Conservation (phyloP, 2,113 vertebrate species). For the rabbit (Oryctolagus cuniculus) region DNA sequence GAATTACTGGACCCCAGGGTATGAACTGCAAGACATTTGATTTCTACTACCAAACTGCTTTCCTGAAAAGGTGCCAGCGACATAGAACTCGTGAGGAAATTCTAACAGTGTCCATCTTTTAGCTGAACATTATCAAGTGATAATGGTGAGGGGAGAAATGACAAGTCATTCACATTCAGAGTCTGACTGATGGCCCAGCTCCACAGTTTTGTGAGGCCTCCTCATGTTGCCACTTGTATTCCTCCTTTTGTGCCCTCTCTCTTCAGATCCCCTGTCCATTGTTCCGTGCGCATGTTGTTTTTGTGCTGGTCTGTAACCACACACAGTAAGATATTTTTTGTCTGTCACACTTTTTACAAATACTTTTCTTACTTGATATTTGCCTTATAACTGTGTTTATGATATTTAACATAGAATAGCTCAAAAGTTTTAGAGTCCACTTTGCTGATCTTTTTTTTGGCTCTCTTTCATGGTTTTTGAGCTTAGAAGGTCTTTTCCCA, state of each 20-base stretch:
- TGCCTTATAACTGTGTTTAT: constrained; percentile 50
- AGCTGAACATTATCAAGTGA: not conserved
- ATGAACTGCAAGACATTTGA: not conserved
- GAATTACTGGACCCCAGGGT: not conserved
- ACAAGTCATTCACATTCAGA: not conserved
- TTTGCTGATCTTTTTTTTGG: constrained; percentile 61
- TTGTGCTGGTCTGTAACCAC: not conserved
- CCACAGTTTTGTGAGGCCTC: not conserved
- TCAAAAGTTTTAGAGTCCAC: not conserved
- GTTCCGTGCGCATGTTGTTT: not conserved
- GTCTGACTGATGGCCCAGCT: not conserved
- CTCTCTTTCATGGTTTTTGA: constrained; percentile 60
- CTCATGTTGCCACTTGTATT: not conserved
- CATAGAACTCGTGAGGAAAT: not conserved
- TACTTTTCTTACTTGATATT: constrained; percentile 36
- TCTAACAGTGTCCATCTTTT: not conserved
- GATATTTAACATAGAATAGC: constrained; percentile 14
- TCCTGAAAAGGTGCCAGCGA: not conserved
- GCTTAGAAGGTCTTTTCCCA: constrained; percentile 71
- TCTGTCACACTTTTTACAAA: constrained; percentile 7
- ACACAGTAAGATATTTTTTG: not conserved
- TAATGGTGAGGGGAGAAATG: not conserved
- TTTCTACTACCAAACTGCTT: not conserved
- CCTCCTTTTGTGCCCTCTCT: not conserved
- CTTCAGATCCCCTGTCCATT: not conserved